Percentiles rank a stretch among this genome's conserved stretches.
phyloP scores from a whole-genome alignment of 1,140 invertebrate genomes.

The Drosophila pseudoananassae region DNA sequence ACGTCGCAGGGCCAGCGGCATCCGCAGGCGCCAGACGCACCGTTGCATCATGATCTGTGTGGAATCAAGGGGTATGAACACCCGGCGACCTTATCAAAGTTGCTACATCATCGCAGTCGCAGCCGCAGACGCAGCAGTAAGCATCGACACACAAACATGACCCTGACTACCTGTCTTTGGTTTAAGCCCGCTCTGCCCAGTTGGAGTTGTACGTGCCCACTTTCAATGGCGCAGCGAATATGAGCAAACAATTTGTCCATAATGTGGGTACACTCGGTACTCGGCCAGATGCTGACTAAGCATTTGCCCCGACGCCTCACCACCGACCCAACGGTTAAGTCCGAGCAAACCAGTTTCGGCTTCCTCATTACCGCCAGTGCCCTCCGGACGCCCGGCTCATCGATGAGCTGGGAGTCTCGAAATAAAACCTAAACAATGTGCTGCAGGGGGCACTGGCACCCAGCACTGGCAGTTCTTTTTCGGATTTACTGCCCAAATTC shows the following conservation, averaged over 20 bases:
- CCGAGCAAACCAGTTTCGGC: slow-evolving; percentile 41
- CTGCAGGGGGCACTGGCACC: slow-evolving; percentile 32
- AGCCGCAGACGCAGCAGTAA: slow-evolving; percentile 9
- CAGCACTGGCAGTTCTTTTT: slow-evolving; percentile 24
- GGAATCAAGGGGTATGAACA: slow-evolving; percentile 11
- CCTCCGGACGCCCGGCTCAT: slow-evolving; percentile 1
- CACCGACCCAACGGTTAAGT: slow-evolving; percentile 27
- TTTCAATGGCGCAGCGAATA: slow-evolving; percentile 40
- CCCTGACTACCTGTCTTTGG: slow-evolving; percentile 61
- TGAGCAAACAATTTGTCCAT: slow-evolving; percentile 73
- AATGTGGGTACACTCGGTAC: slow-evolving; percentile 31
- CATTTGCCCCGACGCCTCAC: slow-evolving; percentile 16
- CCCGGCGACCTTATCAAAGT: slow-evolving; percentile 40
- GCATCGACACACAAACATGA: slow-evolving; percentile 45
- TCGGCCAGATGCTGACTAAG: slow-evolving; percentile 33
- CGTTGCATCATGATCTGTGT: slow-evolving; percentile 64
- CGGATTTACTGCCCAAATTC: slow-evolving; percentile 22
- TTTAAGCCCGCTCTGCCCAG: slow-evolving; percentile 30
- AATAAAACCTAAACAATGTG: slow-evolving; percentile 44
- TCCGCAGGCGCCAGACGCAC: slow-evolving; percentile 23
- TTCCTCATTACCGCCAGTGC: slow-evolving; percentile 34
- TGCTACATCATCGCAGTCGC: slow-evolving; percentile 24
- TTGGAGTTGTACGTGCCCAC: slow-evolving; percentile 47
- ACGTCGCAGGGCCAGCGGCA: slow-evolving; percentile 30
- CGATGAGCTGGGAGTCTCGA: slow-evolving; percentile 30